Conservation (phyloP, 2,113 vertebrate species). For the Accipiter cooperii region DNA sequence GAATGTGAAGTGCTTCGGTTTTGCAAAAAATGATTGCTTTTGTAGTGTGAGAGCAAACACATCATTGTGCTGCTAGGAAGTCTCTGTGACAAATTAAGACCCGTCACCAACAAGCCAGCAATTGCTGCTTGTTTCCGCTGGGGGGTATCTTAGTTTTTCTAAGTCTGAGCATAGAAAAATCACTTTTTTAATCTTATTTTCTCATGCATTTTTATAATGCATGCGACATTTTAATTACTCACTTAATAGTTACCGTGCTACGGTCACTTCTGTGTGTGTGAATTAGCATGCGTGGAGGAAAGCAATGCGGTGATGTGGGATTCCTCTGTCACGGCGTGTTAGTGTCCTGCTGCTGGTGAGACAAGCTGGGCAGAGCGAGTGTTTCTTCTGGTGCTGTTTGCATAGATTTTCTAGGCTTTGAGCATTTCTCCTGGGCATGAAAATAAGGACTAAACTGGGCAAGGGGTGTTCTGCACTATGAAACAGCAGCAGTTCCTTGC, state of each 20-base stretch:
- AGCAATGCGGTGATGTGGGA: background rate
- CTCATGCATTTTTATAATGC: background rate
- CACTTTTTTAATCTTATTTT: background rate
- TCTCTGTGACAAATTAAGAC: background rate
- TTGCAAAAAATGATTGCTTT: background rate
- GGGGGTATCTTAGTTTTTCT: background rate
- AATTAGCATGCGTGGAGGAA: fast-evolving
- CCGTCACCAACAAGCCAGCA: background rate
- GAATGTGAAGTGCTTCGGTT: background rate
- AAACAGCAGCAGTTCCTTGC: background rate
- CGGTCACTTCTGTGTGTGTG: background rate
- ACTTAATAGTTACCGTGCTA: background rate
- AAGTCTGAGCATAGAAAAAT: background rate
- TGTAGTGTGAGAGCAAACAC: fast-evolving
- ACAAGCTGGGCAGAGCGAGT: background rate
- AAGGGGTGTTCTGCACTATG: background rate
- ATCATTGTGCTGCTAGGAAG: background rate
- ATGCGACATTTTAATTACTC: background rate
- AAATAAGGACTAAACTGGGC: background rate
- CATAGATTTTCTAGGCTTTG: background rate
- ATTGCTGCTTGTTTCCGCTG: slow-evolving; percentile 1
- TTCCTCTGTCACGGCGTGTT: background rate
- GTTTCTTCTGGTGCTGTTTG: background rate
- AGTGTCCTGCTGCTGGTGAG: background rate
- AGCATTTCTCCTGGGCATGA: background rate